Conservation (phyloP, 2,113 vertebrate genomes). For the Crotalus tigris region DNA sequence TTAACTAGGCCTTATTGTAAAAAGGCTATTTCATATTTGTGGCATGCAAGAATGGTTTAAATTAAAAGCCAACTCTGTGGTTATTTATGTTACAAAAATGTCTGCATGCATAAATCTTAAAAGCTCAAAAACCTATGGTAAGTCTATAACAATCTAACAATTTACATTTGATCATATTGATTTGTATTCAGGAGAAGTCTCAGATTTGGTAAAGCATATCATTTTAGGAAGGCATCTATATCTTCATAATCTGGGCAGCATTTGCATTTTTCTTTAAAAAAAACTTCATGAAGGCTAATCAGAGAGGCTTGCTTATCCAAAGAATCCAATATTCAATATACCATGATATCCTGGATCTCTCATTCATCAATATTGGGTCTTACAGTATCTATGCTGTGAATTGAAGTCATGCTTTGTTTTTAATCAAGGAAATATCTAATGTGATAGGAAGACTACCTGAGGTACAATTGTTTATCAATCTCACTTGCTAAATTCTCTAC, state of each 20-base stretch:
- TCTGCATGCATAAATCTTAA: constrained; percentile 80
- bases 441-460: constrained; percentile 97
- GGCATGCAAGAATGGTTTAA: constrained; percentile 88
- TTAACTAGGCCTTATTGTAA: constrained; percentile 69
- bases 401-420: constrained; percentile 57
- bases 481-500: constrained; percentile 75
- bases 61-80: constrained; percentile 77
- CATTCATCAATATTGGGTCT: constrained; percentile 59
- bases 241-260: constrained; percentile 71
- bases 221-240: constrained; percentile 83
- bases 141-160: constrained; percentile 80
- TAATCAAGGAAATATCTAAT: constrained; percentile 71
- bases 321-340: constrained; percentile 60
- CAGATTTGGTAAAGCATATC: constrained; percentile 86
- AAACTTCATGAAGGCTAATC: constrained; percentile 77
- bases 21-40: constrained; percentile 73
- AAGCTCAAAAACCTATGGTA: constrained; percentile 74
- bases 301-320: constrained; percentile 74
- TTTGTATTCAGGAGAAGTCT: constrained; percentile 73
- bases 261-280: constrained; percentile 72
- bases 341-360: constrained; percentile 42
- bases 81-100: constrained; percentile 75
- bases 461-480: constrained; percentile 84
- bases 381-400: constrained; percentile 53
- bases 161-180: constrained; percentile 75